Base-by-base conservation (phyloP, 92 coral and sea anemone genomes). In the Actinostola sp. region DNA sequence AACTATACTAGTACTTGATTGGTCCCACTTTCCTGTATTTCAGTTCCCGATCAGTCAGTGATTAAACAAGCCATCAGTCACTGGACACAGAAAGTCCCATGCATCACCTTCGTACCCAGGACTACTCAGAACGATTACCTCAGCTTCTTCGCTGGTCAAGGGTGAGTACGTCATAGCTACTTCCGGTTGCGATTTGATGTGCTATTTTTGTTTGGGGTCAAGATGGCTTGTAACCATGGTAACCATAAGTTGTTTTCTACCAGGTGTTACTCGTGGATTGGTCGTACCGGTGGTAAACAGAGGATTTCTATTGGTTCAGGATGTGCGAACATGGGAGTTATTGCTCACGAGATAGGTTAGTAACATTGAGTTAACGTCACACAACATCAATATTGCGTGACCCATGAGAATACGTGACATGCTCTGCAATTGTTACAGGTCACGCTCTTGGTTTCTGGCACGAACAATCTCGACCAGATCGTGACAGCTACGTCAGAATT, bases 141-240 rank as follows among this genome's bases (percentile, higher is more conserved):
- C 43, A 89, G 89, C 54, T 89, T 89, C 84, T 84, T 80, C 70
- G 46, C 84, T 1, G 93, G 93, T 12, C 76, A 72, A 65, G 87
- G 89, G 93, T 89, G 38, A 80, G 87, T 57, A 20, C 3, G 10
- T 27, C 62, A 21, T 56, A 7, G 13, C 19, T 48, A n/a, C 54
- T 64, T 28, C n/a, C n/a, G n/a, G n/a, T n/a, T n/a, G n/a, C n/a
- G n/a, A n/a, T n/a, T n/a, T n/a, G n/a, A n/a, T n/a, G n/a, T n/a
- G n/a, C n/a, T 41, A 12, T 26, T n/a, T n/a, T 14, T 45, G 20
- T 6, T 24, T 1, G 36, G 10, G 24, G 63, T 27, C 31, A 8
- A 54, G 10, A 57, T 29, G 29, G 21, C 4, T 2, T 11, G 42
- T 4, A 27, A 5, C 20, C n/a, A 57, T 57, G 10, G 5, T 11